Evolutionary conservation across 1,140 invertebrate genomes (phyloP).

Genomic region (Epicauta chinensis): DNA sequence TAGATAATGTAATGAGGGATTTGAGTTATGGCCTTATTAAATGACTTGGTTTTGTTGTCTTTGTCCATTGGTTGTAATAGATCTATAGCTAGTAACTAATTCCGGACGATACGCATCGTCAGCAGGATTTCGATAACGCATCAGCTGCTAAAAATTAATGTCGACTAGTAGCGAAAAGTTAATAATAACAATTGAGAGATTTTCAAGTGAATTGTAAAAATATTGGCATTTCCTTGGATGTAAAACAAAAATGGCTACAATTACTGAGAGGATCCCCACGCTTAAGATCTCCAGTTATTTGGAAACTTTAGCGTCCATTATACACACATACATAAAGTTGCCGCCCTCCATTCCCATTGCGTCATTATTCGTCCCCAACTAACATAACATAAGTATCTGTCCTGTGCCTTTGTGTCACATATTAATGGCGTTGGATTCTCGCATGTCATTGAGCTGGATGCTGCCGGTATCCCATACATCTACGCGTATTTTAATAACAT

Average conservation of each 20-base stretch:
- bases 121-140: too few species aligned
- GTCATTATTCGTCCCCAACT: conserved; percentile 7
- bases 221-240: too few species aligned
- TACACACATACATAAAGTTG: neutral
- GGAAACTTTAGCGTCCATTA: too few species aligned
- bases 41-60: conserved; percentile 26
- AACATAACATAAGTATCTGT: conserved; percentile 10
- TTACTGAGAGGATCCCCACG: too few species aligned
- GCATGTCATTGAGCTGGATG: conserved; percentile 12
- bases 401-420: conserved; percentile 7
- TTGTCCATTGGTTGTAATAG: conserved; percentile 3
- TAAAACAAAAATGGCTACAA: too few species aligned
- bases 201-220: too few species aligned
- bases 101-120: too few species aligned
- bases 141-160: too few species aligned
- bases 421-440: conserved; percentile 18
- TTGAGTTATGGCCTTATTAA: conserved; percentile 39
- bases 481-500: conserved; percentile 15
- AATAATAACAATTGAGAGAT: too few species aligned
- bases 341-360: neutral
- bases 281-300: too few species aligned
- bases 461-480: conserved; percentile 15
- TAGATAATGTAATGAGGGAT: conserved; percentile 39
- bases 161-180: too few species aligned
- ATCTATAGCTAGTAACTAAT: too few species aligned